These are phyloP conservation scores for Drosophila trichaetosa DNA, from an alignment of 2,888 invertebrate genomes.

Conservation along the genomic window DNA sequence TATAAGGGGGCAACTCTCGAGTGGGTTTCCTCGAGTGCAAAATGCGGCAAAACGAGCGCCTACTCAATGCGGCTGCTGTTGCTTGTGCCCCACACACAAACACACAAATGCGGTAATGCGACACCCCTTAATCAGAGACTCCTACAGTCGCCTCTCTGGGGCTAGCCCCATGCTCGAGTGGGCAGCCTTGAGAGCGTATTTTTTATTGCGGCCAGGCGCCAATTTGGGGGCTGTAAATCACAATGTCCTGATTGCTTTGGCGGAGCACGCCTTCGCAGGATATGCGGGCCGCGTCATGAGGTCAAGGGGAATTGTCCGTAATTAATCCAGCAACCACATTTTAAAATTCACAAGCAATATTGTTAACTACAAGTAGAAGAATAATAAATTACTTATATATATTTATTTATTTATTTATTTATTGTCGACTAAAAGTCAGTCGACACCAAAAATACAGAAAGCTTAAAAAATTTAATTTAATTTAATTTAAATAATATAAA, in stretches of 20 bases:
- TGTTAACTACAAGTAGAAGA: neutral
- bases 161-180: neutral
- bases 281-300: neutral
- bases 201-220: conserved; percentile 56
- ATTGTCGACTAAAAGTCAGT: no score
- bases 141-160: neutral
- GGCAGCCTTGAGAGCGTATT: conserved; percentile 20
- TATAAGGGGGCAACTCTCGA: conserved; percentile 41
- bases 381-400: neutral
- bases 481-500: no score
- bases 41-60: conserved; percentile 13
- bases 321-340: neutral
- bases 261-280: conserved; percentile 10
- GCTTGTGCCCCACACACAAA: conserved; percentile 13
- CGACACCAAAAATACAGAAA: no score
- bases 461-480: no score
- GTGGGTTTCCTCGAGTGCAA: conserved; percentile 50
- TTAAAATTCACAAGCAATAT: neutral
- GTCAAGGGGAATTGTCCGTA: neutral
- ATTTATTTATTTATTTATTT: neutral
- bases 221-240: conserved; percentile 53
- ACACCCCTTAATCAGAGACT: conserved; percentile 1
- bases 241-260: conserved; percentile 32
- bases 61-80: conserved; percentile 7
- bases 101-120: conserved; percentile 63